These are phyloP conservation scores for Melanotaenia pygmaea DNA, from an alignment of 2,797 vertebrate species.

Conservation along the genomic window DNA sequence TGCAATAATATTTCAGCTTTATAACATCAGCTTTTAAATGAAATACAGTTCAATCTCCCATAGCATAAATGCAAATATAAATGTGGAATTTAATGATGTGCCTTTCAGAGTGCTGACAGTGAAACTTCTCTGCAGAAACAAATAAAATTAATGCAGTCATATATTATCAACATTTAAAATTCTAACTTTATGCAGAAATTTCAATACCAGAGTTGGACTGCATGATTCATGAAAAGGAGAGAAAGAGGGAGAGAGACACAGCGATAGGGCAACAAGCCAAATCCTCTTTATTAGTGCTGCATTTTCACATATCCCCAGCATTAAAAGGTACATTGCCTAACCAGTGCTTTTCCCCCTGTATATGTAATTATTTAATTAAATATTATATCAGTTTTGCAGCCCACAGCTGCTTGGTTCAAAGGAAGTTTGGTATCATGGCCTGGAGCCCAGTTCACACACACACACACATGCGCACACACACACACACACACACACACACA, in stretches of 20 bases:
- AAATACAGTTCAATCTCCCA: slow-evolving; percentile 24
- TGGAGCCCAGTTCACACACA: slow-evolving; percentile 57
- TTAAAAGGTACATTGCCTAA: slow-evolving; percentile 69
- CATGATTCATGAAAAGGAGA: slow-evolving; percentile 38
- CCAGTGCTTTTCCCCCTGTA: slow-evolving; percentile 65
- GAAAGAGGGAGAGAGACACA: slow-evolving; percentile 20
- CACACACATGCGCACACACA: neutral
- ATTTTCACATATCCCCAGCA: slow-evolving; percentile 64
- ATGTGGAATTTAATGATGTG: slow-evolving; percentile 46
- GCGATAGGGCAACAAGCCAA: slow-evolving; percentile 60
- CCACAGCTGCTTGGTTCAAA: slow-evolving; percentile 82
- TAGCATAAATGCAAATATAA: slow-evolving; percentile 44
- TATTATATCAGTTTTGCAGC: slow-evolving; percentile 80
- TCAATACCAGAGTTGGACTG: slow-evolving; percentile 49
- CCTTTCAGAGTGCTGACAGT: slow-evolving; percentile 59
- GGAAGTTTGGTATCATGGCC: slow-evolving; percentile 81
- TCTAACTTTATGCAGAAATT: slow-evolving; percentile 56
- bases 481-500: slow-evolving; percentile 13
- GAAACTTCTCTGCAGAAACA: slow-evolving; percentile 54
- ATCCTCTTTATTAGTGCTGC: slow-evolving; percentile 61
- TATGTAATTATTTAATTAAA: slow-evolving; percentile 85
- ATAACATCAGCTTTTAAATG: slow-evolving; percentile 31
- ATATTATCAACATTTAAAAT: slow-evolving; percentile 54
- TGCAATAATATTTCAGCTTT: slow-evolving; percentile 4
- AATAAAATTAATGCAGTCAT: slow-evolving; percentile 51